These are phyloP conservation scores for Plecotus auritus DNA, from an alignment of 2,113 vertebrate genomes.

Conservation along the genomic window DNA sequence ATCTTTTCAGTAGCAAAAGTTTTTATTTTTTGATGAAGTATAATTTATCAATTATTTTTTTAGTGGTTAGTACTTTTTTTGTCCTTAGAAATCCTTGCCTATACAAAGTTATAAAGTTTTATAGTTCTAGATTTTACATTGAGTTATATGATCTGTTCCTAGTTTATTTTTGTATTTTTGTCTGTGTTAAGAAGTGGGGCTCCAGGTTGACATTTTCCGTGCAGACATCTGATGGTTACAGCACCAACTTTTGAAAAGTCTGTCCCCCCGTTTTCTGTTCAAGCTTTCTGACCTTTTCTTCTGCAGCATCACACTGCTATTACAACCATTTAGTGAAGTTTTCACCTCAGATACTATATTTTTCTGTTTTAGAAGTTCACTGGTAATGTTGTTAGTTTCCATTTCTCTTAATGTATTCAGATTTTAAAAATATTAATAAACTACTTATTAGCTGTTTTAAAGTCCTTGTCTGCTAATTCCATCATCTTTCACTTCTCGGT, in stretches of 20 bases:
- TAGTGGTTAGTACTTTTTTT: neutral
- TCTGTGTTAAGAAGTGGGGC: neutral
- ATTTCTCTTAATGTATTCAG: neutral
- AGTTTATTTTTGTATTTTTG: neutral
- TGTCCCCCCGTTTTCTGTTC: neutral
- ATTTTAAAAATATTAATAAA: neutral
- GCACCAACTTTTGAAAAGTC: neutral
- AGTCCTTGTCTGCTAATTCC: neutral
- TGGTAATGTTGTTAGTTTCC: neutral
- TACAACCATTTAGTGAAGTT: neutral
- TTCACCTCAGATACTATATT: neutral
- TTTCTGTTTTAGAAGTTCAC: neutral
- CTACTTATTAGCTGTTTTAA: neutral
- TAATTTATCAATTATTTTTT: neutral
- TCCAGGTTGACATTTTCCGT: neutral
- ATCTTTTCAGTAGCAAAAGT: neutral
- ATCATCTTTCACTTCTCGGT: neutral
- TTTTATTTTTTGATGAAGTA: neutral
- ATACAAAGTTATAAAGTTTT: neutral
- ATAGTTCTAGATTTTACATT: neutral
- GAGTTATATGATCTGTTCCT: neutral
- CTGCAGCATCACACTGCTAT: neutral
- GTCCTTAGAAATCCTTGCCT: neutral
- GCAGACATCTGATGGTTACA: neutral
- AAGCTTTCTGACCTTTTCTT: neutral